Evolutionary conservation across 1,140 invertebrate species (phyloP), one percentile per base, ranked within the genome.

Genomic region (Zaprionus nigranus): DNA sequence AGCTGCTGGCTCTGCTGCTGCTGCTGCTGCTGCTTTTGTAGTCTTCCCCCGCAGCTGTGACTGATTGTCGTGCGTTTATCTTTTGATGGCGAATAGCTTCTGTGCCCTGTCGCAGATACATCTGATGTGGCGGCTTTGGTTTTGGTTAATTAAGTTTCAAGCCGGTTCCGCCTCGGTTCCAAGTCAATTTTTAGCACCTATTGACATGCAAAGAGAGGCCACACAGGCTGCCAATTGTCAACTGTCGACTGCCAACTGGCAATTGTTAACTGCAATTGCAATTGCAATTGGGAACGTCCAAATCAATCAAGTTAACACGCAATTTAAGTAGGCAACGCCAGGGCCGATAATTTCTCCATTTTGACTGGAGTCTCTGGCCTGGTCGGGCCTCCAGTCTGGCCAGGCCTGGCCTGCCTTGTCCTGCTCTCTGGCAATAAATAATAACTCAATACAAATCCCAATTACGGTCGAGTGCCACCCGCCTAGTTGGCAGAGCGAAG

Each of bases 391-490:
- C 13, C 9, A 11, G 30, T 34, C 30, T 34, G 30, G 30, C 30
- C 30, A 3, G 30, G 9, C 30, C 9, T 9, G 30, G 2, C 9
- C 9, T 34, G 30, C 9, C 30, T 9, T 60, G 3, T 51, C 11
- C n/a, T 9, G 9, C 3, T 7, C 51, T 69, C 72, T 75, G 79
- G 78, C 86, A 85, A 91, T 88, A 91, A 87, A 91, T 91, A 91
- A 91, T 91, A 91, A 87, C 88, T 91, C 88, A 91, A 91, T 91
- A 91, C 83, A 88, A 91, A 91, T 91, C 88, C 88, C 76, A 91
- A 91, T 91, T 91, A 91, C 81, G 65, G 78, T 65, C 76, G 78
- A 88, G 82, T 84, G 83, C 88, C 88, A 91, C 88, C 88, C 88
- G 83, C 81, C 81, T 84, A 30, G 85, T 53, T 54, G 59, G 68